A percentile compares a stretch with the other conserved stretches of the same genome.
Evolutionary conservation across 2,888 invertebrate genomes (phyloP).

Genomic region (Agonopterix heracliana): DNA sequence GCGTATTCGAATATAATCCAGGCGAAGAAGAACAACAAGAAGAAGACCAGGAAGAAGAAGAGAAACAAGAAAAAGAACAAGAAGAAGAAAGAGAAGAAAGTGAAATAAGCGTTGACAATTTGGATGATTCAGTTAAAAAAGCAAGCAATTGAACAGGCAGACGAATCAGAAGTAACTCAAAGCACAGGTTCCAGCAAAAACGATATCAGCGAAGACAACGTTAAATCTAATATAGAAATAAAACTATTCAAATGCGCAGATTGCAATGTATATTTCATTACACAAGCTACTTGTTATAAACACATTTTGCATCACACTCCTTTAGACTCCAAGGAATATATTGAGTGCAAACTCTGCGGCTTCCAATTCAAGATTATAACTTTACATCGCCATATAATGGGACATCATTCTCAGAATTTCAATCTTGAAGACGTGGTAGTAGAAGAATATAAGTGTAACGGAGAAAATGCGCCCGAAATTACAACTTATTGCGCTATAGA

Average conservation of each 20-base stretch:
- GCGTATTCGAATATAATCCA: too few relatives aligned
- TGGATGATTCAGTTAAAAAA: background rate
- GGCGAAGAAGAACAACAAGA: background rate
- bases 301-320: constrained; percentile 28
- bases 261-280: constrained; percentile 42
- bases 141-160: too few relatives aligned
- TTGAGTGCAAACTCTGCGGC: constrained; percentile 46
- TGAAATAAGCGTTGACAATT: background rate
- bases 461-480: constrained; percentile 10
- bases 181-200: too few relatives aligned
- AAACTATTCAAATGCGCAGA: constrained; percentile 29
- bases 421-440: constrained; percentile 32
- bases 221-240: constrained; percentile 1
- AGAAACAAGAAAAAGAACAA: background rate
- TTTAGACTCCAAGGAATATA: constrained; percentile 37
- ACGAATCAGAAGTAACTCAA: too few relatives aligned
- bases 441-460: constrained; percentile 25
- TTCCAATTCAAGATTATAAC: constrained; percentile 38
- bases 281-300: constrained; percentile 28
- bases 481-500: constrained; percentile 32
- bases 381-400: constrained; percentile 32
- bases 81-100: background rate
- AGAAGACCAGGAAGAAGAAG: background rate
- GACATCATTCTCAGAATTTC: constrained; percentile 33
- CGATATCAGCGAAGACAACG: background rate